Conservation (phyloP, 1,140 invertebrate genomes). For the Ganaspis sp. region DNA sequence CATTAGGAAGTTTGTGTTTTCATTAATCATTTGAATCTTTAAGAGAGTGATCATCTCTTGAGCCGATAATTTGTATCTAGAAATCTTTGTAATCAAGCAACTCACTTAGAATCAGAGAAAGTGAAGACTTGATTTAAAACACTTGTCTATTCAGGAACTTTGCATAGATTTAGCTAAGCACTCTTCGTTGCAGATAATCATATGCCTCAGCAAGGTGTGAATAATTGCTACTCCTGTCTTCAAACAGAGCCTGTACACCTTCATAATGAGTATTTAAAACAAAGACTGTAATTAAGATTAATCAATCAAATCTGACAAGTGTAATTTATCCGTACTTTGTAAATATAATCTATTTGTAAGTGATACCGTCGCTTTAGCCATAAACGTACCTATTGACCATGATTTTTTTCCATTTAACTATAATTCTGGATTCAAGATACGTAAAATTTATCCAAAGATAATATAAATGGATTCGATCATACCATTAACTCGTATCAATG, state of each 20-base stretch:
- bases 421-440: not conserved
- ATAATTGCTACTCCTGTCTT: constrained; percentile 22
- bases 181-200: not conserved
- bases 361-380: not conserved
- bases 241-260: not conserved
- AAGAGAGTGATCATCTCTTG: not conserved
- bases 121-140: not conserved
- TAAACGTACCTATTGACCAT: not conserved
- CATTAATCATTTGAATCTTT: not conserved
- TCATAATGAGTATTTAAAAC: not conserved
- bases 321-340: constrained; percentile 6
- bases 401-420: not conserved
- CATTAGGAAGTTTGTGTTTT: not conserved
- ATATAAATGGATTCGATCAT: not conserved
- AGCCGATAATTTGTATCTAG: not conserved
- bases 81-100: not conserved
- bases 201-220: not conserved
- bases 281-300: constrained; percentile 10
- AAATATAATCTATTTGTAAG: constrained; percentile 7
- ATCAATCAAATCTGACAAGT: constrained; percentile 6
- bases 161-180: not conserved
- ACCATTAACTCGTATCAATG: not conserved
- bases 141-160: not conserved
- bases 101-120: not conserved
- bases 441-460: not conserved